Percentiles rank a stretch among this genome's conserved stretches.
Evolutionary conservation across 2,113 vertebrate species (phyloP).

Genomic region (Sceloporus undulatus): DNA sequence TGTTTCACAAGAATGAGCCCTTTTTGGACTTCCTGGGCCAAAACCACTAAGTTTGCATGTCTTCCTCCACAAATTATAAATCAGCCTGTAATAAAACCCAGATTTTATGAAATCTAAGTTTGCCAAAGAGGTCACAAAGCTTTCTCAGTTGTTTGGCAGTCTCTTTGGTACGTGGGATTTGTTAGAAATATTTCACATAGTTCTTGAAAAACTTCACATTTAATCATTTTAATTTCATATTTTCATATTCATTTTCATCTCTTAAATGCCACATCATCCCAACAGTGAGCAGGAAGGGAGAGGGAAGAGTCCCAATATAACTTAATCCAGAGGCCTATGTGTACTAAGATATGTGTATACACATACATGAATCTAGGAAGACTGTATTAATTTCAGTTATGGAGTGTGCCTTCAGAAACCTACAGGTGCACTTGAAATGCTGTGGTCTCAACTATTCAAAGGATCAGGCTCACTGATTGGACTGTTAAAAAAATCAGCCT

Average conservation of each 20-base stretch:
- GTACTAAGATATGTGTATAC: neutral
- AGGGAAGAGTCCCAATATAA: neutral
- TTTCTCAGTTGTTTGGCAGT: constrained; percentile 13
- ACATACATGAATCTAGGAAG: neutral
- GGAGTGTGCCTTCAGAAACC: neutral
- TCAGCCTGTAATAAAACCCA: constrained; percentile 20
- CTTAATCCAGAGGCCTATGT: neutral
- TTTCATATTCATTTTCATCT: neutral
- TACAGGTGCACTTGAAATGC: neutral
- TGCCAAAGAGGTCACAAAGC: neutral
- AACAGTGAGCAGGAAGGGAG: neutral
- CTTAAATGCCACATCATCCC: neutral
- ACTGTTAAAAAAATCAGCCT: too few species aligned
- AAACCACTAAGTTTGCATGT: constrained; percentile 5
- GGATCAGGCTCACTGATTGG: too few species aligned
- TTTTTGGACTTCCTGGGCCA: neutral
- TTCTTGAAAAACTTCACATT: neutral
- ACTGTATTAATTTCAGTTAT: neutral
- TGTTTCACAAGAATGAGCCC: neutral
- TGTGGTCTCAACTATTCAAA: neutral
- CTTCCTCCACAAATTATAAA: neutral
- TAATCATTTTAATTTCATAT: neutral
- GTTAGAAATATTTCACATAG: neutral
- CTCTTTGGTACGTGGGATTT: constrained; percentile 1
- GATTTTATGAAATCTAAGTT: constrained; percentile 12